Evolutionary conservation across 2,888 invertebrate genomes (phyloP).

Genomic region (Linnaemya tessellans): DNA sequence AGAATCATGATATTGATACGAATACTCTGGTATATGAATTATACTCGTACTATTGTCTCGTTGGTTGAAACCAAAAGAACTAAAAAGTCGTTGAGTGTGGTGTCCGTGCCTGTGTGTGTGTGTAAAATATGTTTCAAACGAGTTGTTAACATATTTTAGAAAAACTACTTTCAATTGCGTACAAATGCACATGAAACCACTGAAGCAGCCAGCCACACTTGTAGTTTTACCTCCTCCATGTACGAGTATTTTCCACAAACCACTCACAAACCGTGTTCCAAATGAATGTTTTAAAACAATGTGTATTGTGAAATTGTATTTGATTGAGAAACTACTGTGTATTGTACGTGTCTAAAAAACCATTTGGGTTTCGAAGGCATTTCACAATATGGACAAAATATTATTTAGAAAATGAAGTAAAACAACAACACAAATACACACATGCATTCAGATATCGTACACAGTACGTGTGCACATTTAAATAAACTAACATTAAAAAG

Average conservation of each 20-base stretch:
- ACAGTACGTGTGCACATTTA: neutral
- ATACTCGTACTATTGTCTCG: neutral
- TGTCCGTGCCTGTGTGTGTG: neutral
- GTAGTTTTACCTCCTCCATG: neutral
- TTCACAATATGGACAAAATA: slow-evolving; percentile 9
- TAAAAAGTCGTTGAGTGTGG: neutral
- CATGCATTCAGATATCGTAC: too few relatives aligned
- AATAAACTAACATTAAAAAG: slow-evolving; percentile 21
- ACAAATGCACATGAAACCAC: neutral
- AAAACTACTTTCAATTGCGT: neutral
- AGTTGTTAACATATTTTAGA: neutral
- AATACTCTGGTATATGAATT: neutral
- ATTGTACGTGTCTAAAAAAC: slow-evolving; percentile 57
- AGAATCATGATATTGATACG: neutral
- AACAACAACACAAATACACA: neutral
- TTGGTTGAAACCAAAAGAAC: neutral
- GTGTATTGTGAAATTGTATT: slow-evolving; percentile 27
- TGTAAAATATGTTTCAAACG: neutral
- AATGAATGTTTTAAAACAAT: slow-evolving; percentile 24
- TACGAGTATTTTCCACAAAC: neutral
- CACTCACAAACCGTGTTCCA: neutral
- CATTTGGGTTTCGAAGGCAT: slow-evolving; percentile 32
- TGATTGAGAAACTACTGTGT: slow-evolving; percentile 52
- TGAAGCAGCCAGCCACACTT: neutral
- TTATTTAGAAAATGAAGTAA: neutral